Evolutionary conservation across 2,888 invertebrate genomes (phyloP), one percentile per base, ranked within the genome.

Genomic region (Pteria penguin): DNA sequence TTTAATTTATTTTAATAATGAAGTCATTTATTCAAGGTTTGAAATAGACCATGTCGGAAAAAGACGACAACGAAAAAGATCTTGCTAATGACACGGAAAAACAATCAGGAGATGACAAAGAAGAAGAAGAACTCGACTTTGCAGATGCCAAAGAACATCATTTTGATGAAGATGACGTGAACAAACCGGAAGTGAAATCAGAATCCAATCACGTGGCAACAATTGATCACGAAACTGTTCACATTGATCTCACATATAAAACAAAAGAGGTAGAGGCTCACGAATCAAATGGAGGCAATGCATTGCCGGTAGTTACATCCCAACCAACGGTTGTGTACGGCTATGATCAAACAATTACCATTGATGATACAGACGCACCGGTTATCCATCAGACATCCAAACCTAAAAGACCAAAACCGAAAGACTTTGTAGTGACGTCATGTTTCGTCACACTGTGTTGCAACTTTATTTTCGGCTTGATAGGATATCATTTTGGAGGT

Each of bases 401-500:
- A 1, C 86, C 88, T 70, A 85, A 84, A 3, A 83, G 75, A 22
- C 76, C 82, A 31, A 89, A 88, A 67, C 89, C 89, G 2, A 89
- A 88, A 75, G 88, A 89, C 79, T 89, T 83, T 80, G 88, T 89
- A 57, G 87, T 87, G 58, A 87, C 86, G 0, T 87, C 87, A 27
- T 89, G 89, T 80, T 80, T 85, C 73, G 87, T 88, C 29, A 82
- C 87, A 3, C 83, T 89, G 72, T 76, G 83, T 54, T 88, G 88
- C 75, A 89, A 89, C 69, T 86, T 88, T 45, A 82, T 86, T 63
- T 85, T 87, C 71, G 89, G 89, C 14, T 62, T 88, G n/a, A 76
- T 87, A n/a, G 89, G 87, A 22, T 88, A 86, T 79, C 86, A 87
- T 70, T 89, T 68, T 75, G 89, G 88, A 78, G 80, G 88, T 88